Base-by-base conservation (phyloP, 2,888 invertebrate species). In the Aspidiotus destructor region DNA sequence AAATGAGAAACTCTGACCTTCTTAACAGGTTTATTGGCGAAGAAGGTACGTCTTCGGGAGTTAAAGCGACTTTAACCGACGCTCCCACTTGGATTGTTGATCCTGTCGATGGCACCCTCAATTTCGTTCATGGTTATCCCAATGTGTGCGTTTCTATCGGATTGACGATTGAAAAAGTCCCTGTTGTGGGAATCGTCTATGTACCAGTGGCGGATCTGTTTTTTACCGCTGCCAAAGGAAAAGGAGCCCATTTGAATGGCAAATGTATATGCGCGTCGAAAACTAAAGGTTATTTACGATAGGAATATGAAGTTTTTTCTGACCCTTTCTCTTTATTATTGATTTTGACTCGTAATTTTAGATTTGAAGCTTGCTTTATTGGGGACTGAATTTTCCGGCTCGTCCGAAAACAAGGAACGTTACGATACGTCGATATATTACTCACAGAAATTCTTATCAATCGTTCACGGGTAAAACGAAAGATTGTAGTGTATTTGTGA, bases 101-200 rank as follows among this genome's bases (percentile, higher is more conserved):
- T 79, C 99, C 99, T 0, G 88, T 99, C 8, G 99, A 99, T 79
- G 99, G 99, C 2, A 99, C 99, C 0, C 89, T 96, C 84, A 99
- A 99, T 79, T 99, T 99, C 78, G 90, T 99, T 2, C 92, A 92
- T 75, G 86, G 88, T 0, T 89, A 92, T 77, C 96, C 95, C 1
- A 89, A 89, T 76, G 88, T 88, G 17, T 92, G 92, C 75, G 88
- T 97, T 74, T 96, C 96, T 0, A 82, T 97, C 63, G 97, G 86
- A 0, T 80, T 96, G 7, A 81, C 88, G 60, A 83, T 94, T 48
- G 81, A 87, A 57, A 87, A 89, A 75, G 77, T 79, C 70, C 79
- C 86, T 0, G 82, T 83, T 74, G 84, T 92, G 67, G 99, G 90
- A 6, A 86, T 99, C 28, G 85, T 99, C 55, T 96, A 89, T 77